Base-by-base conservation (phyloP, 2,888 invertebrate genomes). In the Steinernema hermaphroditum region DNA sequence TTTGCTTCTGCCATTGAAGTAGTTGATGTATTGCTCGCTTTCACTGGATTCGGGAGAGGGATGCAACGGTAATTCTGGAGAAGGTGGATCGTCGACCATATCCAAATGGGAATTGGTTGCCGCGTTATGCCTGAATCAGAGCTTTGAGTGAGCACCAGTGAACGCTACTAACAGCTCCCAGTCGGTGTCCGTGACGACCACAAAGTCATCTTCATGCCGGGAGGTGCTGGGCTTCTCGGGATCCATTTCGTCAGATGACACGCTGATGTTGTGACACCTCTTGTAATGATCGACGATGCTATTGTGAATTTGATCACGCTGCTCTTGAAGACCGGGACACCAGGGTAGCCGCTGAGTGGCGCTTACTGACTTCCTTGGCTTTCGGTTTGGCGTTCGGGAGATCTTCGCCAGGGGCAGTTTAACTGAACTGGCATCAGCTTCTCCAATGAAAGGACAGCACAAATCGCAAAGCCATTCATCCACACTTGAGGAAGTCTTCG, bases 1-100 rank as follows among this genome's bases (percentile, higher is more conserved):
- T 27, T 69, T 69, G 72, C 50, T 74, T 41, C 72, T 71, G 32
- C 50, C 69, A 24, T 43, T 49, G 24, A 29, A 29, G 32, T 32
- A 62, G 6, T 22, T 62, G 32, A 62, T 62, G 19, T 62, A 29
- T n/a, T 62, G 62, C 8, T 32, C 16, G 8, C n/a, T 6, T 16
- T 46, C 46, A 6, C 9, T 37, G 37, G 4, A 8, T 4, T 37
- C 37, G 37, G 37, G 37, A 12, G 4, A 4, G n/a, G 46, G n/a
- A 4, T 4, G 22, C 9, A 46, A 4, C n/a, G 22, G 22, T 4
- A 46, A 19, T 19, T 46, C 46, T 4, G 46, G 46, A 19, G 46
- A 46, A 4, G 46, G 16, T 16, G 14, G 22, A 16, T 29, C 62
- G 6, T 62, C 29, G 50, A 22, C 22, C 19, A 22, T 1, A 19